phyloP scores from a whole-genome alignment of 2,113 vertebrate species.

The Lamprotornis superbus region DNA sequence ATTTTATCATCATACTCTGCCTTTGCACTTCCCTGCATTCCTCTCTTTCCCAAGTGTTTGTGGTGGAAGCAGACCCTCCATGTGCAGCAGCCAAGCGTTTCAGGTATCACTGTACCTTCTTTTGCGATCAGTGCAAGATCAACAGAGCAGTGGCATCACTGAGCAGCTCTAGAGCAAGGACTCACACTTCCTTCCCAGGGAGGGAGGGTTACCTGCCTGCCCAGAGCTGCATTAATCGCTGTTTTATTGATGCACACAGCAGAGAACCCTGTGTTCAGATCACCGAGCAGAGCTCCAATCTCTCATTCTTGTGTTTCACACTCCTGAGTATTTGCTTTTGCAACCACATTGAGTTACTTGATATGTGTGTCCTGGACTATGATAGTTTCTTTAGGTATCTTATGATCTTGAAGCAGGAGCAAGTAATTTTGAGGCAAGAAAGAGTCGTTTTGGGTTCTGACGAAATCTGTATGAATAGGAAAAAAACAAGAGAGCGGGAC shows the following conservation, averaged over 20 bases:
- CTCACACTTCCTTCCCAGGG: fast-evolving
- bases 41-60: fast-evolving
- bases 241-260: neutral
- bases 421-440: neutral
- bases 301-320: neutral
- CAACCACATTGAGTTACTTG: neutral
- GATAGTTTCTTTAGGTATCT: neutral
- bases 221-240: neutral
- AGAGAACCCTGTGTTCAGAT: fast-evolving
- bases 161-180: neutral
- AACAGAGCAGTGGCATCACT: neutral
- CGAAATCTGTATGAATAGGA: neutral
- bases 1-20: neutral
- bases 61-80: neutral
- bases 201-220: neutral
- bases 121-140: neutral
- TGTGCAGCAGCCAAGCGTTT: neutral
- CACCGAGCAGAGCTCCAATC: neutral
- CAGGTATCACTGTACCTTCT: neutral
- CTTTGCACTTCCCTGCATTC: neutral
- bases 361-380: neutral
- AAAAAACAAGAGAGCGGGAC: fast-evolving
- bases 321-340: neutral
- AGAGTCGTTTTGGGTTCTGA: fast-evolving
- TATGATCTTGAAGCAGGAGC: neutral